Conservation (phyloP, 2,113 vertebrate species). For the Siniperca chuatsi region DNA sequence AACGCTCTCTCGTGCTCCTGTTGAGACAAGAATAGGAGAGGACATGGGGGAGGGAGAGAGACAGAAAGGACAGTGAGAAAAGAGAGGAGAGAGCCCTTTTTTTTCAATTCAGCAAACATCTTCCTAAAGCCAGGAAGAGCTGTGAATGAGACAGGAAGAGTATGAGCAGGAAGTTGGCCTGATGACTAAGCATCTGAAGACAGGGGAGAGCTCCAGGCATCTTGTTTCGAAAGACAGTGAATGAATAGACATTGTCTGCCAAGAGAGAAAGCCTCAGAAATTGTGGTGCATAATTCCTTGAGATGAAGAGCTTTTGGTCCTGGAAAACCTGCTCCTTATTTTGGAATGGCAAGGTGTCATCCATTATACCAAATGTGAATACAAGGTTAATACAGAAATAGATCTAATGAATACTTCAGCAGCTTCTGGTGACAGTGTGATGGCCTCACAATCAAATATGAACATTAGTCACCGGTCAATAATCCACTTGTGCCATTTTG, state of each 20-base stretch:
- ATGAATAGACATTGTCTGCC: conserved; percentile 62
- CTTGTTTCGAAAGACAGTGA: conserved; percentile 62
- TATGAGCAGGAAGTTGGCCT: conserved; percentile 65
- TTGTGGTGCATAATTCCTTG: conserved; percentile 24
- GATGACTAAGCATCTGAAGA: conserved; percentile 75
- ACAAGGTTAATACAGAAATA: background rate
- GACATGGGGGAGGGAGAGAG: conserved; percentile 34
- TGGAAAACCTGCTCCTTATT: background rate
- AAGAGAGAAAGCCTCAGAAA: conserved; percentile 47
- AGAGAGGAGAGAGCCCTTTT: conserved; percentile 22
- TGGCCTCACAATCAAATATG: background rate
- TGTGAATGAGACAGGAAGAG: conserved; percentile 60
- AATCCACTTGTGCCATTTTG: background rate
- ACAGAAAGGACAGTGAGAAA: conserved; percentile 24
- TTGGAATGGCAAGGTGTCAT: background rate
- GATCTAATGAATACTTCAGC: background rate
- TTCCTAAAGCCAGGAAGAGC: conserved; percentile 43
- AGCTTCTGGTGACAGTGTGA: background rate
- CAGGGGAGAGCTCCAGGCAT: conserved; percentile 52
- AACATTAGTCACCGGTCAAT: background rate
- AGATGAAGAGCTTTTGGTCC: conserved; percentile 7
- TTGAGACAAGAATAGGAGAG: conserved; percentile 71
- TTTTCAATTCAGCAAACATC: conserved; percentile 59
- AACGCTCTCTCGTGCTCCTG: conserved; percentile 62
- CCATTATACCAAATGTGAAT: background rate